Evolutionary conservation across 2,113 vertebrate species (phyloP).

Genomic region (Hassar affinis): DNA sequence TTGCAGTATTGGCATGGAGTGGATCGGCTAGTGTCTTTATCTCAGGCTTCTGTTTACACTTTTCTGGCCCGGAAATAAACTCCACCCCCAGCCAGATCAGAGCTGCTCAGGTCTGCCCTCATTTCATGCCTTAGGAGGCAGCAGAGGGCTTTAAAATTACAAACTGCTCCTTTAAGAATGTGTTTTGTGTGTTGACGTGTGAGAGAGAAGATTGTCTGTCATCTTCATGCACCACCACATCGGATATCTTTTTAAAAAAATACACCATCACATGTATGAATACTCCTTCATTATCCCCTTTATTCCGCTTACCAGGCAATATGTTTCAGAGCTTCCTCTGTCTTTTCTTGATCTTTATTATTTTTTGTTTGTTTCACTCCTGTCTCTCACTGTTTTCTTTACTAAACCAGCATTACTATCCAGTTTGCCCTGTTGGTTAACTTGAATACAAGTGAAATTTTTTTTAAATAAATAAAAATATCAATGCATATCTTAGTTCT

Average conservation of each 20-base stretch:
- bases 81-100: slow-evolving; percentile 27
- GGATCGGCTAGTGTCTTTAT: slow-evolving; percentile 1
- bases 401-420: slow-evolving; percentile 44
- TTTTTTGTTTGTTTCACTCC: not conserved
- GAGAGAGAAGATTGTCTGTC: not conserved
- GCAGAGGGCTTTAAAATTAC: slow-evolving; percentile 21
- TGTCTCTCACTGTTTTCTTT: slow-evolving; percentile 17
- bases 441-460: slow-evolving; percentile 41
- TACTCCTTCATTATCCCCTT: not conserved
- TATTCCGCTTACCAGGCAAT: slow-evolving; percentile 24
- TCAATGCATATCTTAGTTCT: not conserved
- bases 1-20: slow-evolving; percentile 1
- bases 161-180: slow-evolving; percentile 23
- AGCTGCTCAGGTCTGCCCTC: slow-evolving; percentile 26
- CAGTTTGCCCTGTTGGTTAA: slow-evolving; percentile 25
- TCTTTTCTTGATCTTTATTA: not conserved
- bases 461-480: slow-evolving; percentile 32
- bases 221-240: slow-evolving; percentile 3
- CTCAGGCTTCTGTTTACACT: slow-evolving; percentile 29
- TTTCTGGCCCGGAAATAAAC: slow-evolving; percentile 11
- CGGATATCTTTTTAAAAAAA: not conserved
- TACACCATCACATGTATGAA: not conserved
- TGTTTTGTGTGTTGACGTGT: slow-evolving; percentile 2
- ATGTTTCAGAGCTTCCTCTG: slow-evolving; percentile 28
- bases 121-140: slow-evolving; percentile 18